These are phyloP conservation scores for Archilochus colubris DNA, from an alignment of 2,113 vertebrate genomes.

Conservation along the genomic window DNA sequence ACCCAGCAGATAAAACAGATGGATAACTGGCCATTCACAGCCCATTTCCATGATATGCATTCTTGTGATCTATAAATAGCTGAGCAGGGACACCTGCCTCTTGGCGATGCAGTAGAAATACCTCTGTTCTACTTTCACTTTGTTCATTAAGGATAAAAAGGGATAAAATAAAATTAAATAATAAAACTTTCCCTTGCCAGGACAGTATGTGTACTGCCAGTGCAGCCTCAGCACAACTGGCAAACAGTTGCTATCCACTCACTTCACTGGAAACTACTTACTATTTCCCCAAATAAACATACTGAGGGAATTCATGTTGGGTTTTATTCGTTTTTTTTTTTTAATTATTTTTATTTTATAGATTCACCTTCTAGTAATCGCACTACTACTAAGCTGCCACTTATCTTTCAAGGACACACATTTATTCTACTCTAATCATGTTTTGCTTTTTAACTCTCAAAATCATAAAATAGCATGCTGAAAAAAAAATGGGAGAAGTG, in stretches of 20 bases:
- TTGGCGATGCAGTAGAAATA: neutral
- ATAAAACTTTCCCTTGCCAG: neutral
- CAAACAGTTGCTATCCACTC: neutral
- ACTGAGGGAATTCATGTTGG: neutral
- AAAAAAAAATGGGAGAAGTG: neutral
- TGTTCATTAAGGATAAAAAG: neutral
- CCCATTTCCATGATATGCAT: neutral
- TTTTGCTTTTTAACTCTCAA: neutral
- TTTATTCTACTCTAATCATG: neutral
- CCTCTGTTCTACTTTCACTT: neutral
- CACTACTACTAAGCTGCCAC: neutral
- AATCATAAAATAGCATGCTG: neutral
- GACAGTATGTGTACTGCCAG: neutral
- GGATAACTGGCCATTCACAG: conserved; percentile 11
- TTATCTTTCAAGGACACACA: neutral
- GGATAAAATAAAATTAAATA: neutral
- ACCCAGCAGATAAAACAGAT: conserved; percentile 49
- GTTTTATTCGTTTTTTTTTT: neutral
- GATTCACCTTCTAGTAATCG: neutral
- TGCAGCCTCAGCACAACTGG: neutral
- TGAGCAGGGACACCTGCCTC: neutral
- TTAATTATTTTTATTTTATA: neutral
- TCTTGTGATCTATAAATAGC: conserved; percentile 40
- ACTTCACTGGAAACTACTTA: neutral
- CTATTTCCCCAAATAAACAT: neutral